These are phyloP conservation scores for Cacatua alba DNA, from an alignment of 2,113 vertebrate genomes.

Conservation along the genomic window DNA sequence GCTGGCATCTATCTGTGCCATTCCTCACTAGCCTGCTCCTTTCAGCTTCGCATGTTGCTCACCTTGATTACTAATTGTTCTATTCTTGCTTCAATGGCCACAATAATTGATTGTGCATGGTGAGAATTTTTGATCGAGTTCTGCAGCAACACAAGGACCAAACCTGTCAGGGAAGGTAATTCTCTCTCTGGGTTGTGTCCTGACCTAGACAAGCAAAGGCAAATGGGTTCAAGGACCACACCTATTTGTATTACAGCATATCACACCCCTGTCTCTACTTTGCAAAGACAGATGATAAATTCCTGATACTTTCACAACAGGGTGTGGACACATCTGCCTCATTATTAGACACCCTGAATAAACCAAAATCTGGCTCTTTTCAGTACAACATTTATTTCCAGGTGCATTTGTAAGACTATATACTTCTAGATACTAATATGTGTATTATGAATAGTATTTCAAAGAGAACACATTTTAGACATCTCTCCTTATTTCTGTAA, in stretches of 20 bases:
- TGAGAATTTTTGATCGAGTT: not conserved
- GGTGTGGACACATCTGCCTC: not conserved
- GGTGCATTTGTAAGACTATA: not conserved
- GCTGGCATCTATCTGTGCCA: slow-evolving; percentile 11
- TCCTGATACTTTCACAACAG: not conserved
- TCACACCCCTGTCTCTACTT: not conserved
- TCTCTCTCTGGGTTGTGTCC: not conserved
- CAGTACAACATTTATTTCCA: not conserved
- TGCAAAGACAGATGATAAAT: not conserved
- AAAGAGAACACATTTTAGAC: not conserved
- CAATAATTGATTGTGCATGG: not conserved
- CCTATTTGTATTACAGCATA: not conserved
- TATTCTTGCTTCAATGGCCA: not conserved
- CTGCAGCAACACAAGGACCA: not conserved
- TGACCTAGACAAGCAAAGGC: not conserved
- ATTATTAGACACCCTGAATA: not conserved
- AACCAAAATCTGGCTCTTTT: not conserved
- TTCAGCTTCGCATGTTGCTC: not conserved
- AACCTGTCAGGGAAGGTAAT: not conserved
- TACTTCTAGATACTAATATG: not conserved
- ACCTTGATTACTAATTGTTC: not conserved
- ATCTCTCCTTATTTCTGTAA: not conserved
- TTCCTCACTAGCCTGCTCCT: not conserved
- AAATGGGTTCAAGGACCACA: not conserved
- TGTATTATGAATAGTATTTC: not conserved